Evolutionary conservation across 1,140 invertebrate species (phyloP), one percentile per base, ranked within the genome.

Genomic region (Diprion similis): DNA sequence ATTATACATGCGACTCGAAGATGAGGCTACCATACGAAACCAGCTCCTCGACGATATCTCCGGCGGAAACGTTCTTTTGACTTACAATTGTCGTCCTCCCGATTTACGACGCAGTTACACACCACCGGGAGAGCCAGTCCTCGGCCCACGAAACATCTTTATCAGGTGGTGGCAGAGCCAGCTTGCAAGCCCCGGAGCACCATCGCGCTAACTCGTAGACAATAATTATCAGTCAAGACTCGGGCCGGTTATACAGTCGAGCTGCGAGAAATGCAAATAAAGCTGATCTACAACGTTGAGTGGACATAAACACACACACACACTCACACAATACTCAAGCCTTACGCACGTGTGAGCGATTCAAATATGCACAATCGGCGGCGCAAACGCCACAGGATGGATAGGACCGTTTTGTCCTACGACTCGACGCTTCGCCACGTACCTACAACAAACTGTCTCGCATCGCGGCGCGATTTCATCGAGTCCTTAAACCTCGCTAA

Each of bases 181-280:
- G n/a, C 19, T 48, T 7, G 46, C 37, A 37, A 24, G 65, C 66
- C 67, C 19, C 47, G 17, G 37, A 76, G 72, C 70, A 17, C 64
- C 18, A 45, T 19, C 48, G 66, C 67, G 47, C 70, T 70, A 69
- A 46, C 77, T 15, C 66, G 71, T 78, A 74, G 75, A 79, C 75
- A 75, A 80, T 80, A 80, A 80, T 80, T 80, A 80, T 80, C 77
- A 75, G 73, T 66, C 73, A 72, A 66, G 71, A 77, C 71, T 76
- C 73, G 68, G 73, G 77, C 77, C 24, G 24, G 24, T 37, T 37
- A 37, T 37, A 37, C 24, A 37, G 24, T 37, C 17, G 59, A 15
- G 17, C 15, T 8, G 17, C 66, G 66, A 68, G 66, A 68, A 68
- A 68, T 81, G 79, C 80, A 81, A 81, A 80, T 80, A 81, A 81